Evolutionary conservation across 2,888 invertebrate genomes (phyloP).

Genomic region (Esperia sulphurella): DNA sequence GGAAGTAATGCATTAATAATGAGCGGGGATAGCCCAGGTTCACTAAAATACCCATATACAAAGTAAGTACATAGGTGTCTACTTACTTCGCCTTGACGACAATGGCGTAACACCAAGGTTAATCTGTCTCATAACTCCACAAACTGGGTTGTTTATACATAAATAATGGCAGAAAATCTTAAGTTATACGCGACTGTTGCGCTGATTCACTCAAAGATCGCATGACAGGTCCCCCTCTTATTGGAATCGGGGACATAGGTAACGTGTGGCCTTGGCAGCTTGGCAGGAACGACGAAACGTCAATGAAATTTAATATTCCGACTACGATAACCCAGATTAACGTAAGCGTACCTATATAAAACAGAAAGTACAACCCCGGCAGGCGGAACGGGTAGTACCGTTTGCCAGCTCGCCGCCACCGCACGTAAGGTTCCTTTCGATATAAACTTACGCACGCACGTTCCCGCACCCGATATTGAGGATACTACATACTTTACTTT

Average conservation of each 20-base stretch:
- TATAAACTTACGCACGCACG: constrained; percentile 58
- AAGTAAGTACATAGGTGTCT: background rate
- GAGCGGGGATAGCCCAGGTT: constrained; percentile 16
- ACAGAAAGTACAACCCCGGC: constrained; percentile 58
- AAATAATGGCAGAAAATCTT: constrained; percentile 24
- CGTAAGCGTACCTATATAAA: constrained; percentile 50
- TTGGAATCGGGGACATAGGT: constrained; percentile 46
- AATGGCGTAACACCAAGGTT: background rate
- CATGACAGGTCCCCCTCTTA: constrained; percentile 37
- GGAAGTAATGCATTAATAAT: constrained; percentile 49
- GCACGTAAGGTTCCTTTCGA: constrained; percentile 65
- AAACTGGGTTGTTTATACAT: background rate
- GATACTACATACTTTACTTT: constrained; percentile 4
- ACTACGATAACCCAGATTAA: constrained; percentile 72
- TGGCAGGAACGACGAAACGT: constrained; percentile 59
- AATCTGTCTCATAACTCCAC: background rate
- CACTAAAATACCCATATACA: background rate
- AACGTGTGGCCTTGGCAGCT: constrained; percentile 68
- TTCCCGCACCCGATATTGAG: constrained; percentile 8
- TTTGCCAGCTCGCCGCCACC: constrained; percentile 59
- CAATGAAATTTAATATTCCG: constrained; percentile 74
- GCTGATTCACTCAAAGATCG: constrained; percentile 30
- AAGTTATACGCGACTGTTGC: constrained; percentile 34
- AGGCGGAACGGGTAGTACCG: constrained; percentile 52
- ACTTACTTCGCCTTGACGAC: background rate